Base-by-base conservation (phyloP, 2,797 vertebrate species). In the Aphelocoma californica region DNA sequence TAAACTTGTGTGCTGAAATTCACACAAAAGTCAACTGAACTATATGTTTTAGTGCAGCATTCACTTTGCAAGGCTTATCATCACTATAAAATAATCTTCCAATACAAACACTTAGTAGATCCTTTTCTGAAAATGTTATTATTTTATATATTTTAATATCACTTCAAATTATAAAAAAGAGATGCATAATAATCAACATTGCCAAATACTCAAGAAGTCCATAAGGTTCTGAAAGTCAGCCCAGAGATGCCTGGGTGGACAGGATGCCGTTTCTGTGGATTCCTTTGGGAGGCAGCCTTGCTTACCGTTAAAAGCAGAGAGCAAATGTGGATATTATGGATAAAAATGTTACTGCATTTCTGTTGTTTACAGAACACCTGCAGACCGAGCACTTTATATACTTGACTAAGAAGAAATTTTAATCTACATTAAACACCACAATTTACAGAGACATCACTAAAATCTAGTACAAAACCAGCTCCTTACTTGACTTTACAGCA, bases 211-310 rank as follows among this genome's bases (percentile, higher is more conserved):
- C 56, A 26, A 36, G 31, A 56, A 24, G 3, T 26, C 19, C 1
- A 0, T 25, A 28, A 50, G 26, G 24, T 34, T 29, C 7, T 8
- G 50, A 32, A 28, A 5, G 31, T 3, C 19, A 56, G 2, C 6
- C 9, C 18, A 48, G 60, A 38, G 3, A 15, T 29, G 62, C 6
- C 31, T 18, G 57, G 18, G 62, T 32, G 24, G 21, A 62, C 8
- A 51, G 70, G 7, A 11, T 95, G 96, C 74, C 48, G 36, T 92
- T 72, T 91, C 72, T 4, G 5, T 7, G 79, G 86, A 73, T 74
- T 92, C 97, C 98, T 97, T 70, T 8, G 67, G 95, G 95, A 88
- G 97, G 97, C 97, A 98, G 96, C 86, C 97, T 79, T 97, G 96
- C 62, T 75, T 21, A 40, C 32, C 1, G 15, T 42, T 88, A 78